Evolutionary conservation across 2,113 vertebrate genomes (phyloP).

Genomic region (Ptyas mucosa): DNA sequence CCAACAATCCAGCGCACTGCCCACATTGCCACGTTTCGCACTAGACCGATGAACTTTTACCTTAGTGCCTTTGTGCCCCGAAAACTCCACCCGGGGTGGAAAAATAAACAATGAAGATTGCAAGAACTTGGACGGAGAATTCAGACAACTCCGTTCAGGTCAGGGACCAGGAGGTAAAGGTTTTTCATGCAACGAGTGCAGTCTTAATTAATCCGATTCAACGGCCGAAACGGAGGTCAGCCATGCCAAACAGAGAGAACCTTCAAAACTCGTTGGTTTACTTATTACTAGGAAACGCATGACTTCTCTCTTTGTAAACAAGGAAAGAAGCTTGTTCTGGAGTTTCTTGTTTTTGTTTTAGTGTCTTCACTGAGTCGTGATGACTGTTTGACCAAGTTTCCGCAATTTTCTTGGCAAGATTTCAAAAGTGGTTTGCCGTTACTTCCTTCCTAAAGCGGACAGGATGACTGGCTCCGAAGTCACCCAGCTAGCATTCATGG

Average conservation of each 20-base stretch:
- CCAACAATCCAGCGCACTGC: too few species aligned
- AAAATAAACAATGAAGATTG: neutral
- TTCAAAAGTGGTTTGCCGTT: neutral
- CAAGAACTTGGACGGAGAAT: neutral
- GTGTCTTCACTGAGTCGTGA: neutral
- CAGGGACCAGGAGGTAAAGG: neutral
- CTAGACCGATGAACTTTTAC: neutral
- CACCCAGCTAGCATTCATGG: neutral
- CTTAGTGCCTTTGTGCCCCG: neutral
- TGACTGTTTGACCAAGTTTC: neutral
- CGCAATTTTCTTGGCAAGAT: neutral
- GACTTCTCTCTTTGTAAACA: neutral
- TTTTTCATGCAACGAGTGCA: neutral
- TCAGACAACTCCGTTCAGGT: neutral
- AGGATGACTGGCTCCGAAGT: neutral
- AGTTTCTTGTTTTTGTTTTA: neutral
- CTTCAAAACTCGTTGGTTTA: neutral
- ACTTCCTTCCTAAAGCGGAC: neutral
- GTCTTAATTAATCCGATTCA: neutral
- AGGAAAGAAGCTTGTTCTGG: neutral
- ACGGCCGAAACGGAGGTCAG: neutral
- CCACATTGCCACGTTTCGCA: neutral
- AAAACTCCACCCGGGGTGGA: neutral
- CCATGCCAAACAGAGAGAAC: neutral
- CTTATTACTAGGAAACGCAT: neutral